These are phyloP conservation scores for Trissolcus basalis DNA, from an alignment of 1,140 invertebrate species.

Conservation along the genomic window DNA sequence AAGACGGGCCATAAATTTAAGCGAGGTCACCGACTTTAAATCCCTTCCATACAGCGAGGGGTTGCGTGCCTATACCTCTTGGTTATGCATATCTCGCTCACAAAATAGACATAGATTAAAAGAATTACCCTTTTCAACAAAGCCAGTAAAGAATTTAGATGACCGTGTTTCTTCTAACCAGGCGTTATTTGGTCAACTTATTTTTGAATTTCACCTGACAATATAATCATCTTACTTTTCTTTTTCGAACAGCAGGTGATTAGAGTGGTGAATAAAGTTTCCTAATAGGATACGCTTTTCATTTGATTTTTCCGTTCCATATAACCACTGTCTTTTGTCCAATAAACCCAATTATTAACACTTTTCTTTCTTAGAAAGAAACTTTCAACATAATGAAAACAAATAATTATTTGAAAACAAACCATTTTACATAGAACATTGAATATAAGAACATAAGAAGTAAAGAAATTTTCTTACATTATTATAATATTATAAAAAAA, in stretches of 20 bases:
- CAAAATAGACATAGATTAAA: conserved; percentile 48
- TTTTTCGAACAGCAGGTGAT: conserved; percentile 36
- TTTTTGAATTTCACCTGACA: conserved; percentile 44
- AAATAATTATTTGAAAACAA: too few relatives aligned
- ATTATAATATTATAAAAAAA: too few relatives aligned
- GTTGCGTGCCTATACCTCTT: conserved; percentile 43
- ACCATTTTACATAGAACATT: too few relatives aligned
- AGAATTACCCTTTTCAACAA: conserved; percentile 54
- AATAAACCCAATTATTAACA: too few relatives aligned
- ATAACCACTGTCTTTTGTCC: too few relatives aligned
- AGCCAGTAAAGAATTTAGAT: conserved; percentile 43
- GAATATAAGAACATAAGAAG: too few relatives aligned
- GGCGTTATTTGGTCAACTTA: conserved; percentile 20
- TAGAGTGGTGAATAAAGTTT: conserved; percentile 12
- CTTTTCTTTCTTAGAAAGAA: too few relatives aligned
- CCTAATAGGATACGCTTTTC: not conserved
- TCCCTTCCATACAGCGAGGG: conserved; percentile 46
- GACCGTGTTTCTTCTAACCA: conserved; percentile 30
- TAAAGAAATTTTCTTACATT: too few relatives aligned
- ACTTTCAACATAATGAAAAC: too few relatives aligned
- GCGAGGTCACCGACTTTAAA: conserved; percentile 58
- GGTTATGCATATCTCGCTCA: conserved; percentile 57
- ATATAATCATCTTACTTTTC: conserved; percentile 25
- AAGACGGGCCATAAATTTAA: conserved; percentile 59
- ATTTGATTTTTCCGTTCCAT: not conserved